Evolutionary conservation across 1,140 invertebrate species (phyloP), one percentile per base, ranked within the genome.

Genomic region (Lerema accius): DNA sequence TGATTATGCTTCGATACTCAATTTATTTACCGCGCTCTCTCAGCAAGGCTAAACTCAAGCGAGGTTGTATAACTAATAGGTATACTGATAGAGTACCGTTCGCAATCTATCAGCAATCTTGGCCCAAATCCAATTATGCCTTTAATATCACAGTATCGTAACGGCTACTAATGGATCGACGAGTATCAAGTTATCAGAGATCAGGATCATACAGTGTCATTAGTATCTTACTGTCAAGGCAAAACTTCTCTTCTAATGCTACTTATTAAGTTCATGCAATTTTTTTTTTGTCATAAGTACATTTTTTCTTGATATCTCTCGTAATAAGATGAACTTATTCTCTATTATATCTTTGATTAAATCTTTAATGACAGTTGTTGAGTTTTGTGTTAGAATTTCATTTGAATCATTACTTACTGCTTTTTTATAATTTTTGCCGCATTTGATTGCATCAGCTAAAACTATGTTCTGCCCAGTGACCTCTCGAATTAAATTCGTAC

Each of bases 401-500:
- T n/a, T n/a, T n/a, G n/a, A n/a, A n/a, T n/a, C n/a, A n/a, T n/a
- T n/a, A n/a, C n/a, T n/a, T n/a, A n/a, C n/a, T n/a, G n/a, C n/a
- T n/a, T n/a, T n/a, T n/a, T n/a, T n/a, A n/a, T n/a, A n/a, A n/a
- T n/a, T n/a, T n/a, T n/a, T n/a, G n/a, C n/a, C n/a, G n/a, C n/a
- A n/a, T n/a, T n/a, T n/a, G n/a, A n/a, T n/a, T n/a, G n/a, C n/a
- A n/a, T 13, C n/a, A 9, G 13, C 46, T 32, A 49, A n/a, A 56
- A 15, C 13, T 43, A 61, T 45, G 10, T 45, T 58, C 39, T 28
- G 43, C 63, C 43, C 39, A 42, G 55, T 39, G 46, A 63, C 42
- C 46, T 48, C 55, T 65, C 45, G 46, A 69, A 50, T 67, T 61
- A 67, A 66, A 69, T 70, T 73, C 70, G 63, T 73, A 70, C 75